A percentile compares a stretch with the other conserved stretches of the same genome.
Evolutionary conservation across 2,113 vertebrate genomes (phyloP).

Genomic region (Corvus moneduloides): DNA sequence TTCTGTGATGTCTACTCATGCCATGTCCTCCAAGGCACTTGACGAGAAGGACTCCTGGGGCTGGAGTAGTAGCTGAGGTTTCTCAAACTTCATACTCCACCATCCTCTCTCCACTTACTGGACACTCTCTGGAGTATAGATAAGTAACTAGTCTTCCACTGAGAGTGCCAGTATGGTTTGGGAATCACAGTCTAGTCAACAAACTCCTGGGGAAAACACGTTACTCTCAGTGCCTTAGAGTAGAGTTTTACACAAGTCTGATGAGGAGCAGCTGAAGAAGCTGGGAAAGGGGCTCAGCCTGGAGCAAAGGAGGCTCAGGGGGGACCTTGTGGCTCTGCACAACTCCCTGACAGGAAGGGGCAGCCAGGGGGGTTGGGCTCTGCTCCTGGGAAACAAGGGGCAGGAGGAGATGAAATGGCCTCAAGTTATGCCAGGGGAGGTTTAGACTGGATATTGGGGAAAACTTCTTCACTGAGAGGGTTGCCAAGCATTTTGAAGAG

Average conservation of each 20-base stretch:
- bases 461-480: not conserved
- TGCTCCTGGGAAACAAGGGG: not conserved
- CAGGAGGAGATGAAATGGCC: not conserved
- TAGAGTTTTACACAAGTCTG: not conserved
- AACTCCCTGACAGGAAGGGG: not conserved
- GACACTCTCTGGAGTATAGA: not conserved
- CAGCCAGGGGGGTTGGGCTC: fast-evolving
- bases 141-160: not conserved
- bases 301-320: not conserved
- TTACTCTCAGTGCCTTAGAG: not conserved
- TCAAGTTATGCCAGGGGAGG: not conserved
- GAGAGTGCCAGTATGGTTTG: not conserved
- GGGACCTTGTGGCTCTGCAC: not conserved
- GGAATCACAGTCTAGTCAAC: not conserved
- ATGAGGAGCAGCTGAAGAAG: not conserved
- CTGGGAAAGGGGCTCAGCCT: not conserved
- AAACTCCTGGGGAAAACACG: not conserved
- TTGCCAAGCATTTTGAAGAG: not conserved
- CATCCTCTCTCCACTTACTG: not conserved
- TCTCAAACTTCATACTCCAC: not conserved
- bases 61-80: not conserved
- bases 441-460: not conserved
- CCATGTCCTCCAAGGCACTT: not conserved
- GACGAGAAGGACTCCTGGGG: not conserved
- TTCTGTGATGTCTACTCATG: not conserved